A percentile compares a stretch with the other conserved stretches of the same genome.
phyloP scores from a whole-genome alignment of 2,888 invertebrate species.

The Tineola bisselliella region DNA sequence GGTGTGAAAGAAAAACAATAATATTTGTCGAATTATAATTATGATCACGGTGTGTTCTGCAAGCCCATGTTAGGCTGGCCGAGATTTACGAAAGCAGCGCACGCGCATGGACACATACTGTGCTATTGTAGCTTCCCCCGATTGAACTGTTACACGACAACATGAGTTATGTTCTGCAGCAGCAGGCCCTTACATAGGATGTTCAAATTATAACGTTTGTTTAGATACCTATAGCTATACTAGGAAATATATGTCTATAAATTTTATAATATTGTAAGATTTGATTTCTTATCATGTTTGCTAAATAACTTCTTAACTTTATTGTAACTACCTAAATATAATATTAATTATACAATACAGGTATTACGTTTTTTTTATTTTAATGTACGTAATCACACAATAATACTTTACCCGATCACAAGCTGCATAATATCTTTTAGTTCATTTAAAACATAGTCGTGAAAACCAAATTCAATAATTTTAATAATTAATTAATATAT shows the following conservation, averaged over 20 bases:
- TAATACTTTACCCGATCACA: too few species aligned
- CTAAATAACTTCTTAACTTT: too few species aligned
- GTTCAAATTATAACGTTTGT: constrained; percentile 15
- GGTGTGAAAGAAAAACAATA: background rate
- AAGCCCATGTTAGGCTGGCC: background rate
- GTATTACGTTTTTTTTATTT: too few species aligned
- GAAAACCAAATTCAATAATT: too few species aligned
- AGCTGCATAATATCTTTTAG: too few species aligned
- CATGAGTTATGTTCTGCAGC: constrained; percentile 55
- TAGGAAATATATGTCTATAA: too few species aligned
- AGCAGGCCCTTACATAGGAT: constrained; percentile 27
- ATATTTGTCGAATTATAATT: background rate
- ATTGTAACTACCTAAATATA: too few species aligned
- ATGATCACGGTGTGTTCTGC: background rate
- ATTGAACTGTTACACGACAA: constrained; percentile 55
- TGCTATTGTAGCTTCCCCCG: constrained; percentile 55
- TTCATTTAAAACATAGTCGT: too few species aligned
- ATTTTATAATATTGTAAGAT: too few species aligned
- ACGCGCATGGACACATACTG: constrained; percentile 52
- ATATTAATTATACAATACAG: too few species aligned
- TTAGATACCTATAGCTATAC: background rate
- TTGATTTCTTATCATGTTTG: too few species aligned
- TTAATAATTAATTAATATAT: background rate
- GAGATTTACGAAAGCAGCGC: constrained; percentile 21
- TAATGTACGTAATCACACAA: too few species aligned